Percentiles rank a stretch among this genome's conserved stretches.
Evolutionary conservation across 1,140 invertebrate genomes (phyloP).

Genomic region (Idris sp.): DNA sequence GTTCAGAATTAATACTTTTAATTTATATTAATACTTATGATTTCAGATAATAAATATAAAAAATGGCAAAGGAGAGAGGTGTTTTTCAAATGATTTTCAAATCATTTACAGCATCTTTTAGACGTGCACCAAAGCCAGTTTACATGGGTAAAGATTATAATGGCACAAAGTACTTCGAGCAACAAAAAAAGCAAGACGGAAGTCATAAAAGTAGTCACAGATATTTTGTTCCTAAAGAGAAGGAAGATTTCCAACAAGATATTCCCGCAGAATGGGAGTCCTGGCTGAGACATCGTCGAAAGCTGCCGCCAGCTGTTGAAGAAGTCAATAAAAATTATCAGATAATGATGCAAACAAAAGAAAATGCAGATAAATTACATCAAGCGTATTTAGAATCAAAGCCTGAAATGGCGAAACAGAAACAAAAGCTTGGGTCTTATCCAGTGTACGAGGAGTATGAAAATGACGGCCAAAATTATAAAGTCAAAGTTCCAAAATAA

Average conservation of each 20-base stretch:
- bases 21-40: too few relatives aligned
- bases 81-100: conserved; percentile 76
- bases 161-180: conserved; percentile 90
- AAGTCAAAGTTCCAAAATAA: conserved; percentile 36
- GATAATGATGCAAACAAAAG: conserved; percentile 84
- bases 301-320: conserved; percentile 83
- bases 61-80: conserved; percentile 61
- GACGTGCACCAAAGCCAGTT: conserved; percentile 75
- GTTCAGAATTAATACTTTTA: too few relatives aligned
- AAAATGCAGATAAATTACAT: conserved; percentile 85
- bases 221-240: conserved; percentile 84
- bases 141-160: conserved; percentile 84
- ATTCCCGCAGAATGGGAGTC: conserved; percentile 90
- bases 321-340: conserved; percentile 85
- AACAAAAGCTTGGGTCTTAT: conserved; percentile 50
- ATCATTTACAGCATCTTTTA: conserved; percentile 81
- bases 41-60: not conserved
- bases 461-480: conserved; percentile 47
- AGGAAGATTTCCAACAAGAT: conserved; percentile 83
- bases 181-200: conserved; percentile 80
- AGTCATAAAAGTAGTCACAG: conserved; percentile 81
- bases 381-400: conserved; percentile 47
- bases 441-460: conserved; percentile 71
- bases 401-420: conserved; percentile 5
- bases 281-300: conserved; percentile 86